Base-by-base conservation (phyloP, 2,888 invertebrate species). In the Hofmannophila pseudospretella region DNA sequence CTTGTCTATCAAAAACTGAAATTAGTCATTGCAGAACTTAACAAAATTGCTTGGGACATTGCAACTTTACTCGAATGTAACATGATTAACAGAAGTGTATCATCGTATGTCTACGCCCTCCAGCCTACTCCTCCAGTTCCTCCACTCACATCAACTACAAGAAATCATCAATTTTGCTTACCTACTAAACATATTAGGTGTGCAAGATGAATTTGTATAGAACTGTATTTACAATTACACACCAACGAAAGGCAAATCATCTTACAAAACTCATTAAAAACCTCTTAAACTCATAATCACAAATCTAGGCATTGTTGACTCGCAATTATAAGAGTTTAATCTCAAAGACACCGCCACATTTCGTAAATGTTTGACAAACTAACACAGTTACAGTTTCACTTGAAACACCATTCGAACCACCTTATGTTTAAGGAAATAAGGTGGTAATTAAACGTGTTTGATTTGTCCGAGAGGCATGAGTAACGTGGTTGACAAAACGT, bases 301-400 rank as follows among this genome's bases (percentile, higher is more conserved):
- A 80, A 81, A 82, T 81, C 82, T 78, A 73, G 65, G 54, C 62
- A 10, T 58, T 73, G 75, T 77, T 77, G 70, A 68, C 75, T 69
- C 54, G 66, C 65, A 73, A 78, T 79, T 77, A 79, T 79, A 58
- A 61, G 62, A 67, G 60, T 70, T 71, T 81, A 79, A 79, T 79
- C 78, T 77, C 75, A 81, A 84, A 84, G 78, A 66, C 55, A 65
- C 80, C 80, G 81, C 70, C 49, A 67, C 64, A 64, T 77, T 76
- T 73, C 73, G 71, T 72, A 75, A 78, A 63, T 70, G 65, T 73
- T 71, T 65, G 65, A 23, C 23, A 67, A 57, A 52, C 56, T 60
- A 42, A 54, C 67, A 62, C 61, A 58, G 45, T 56, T 49, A 45
- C 49, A 46, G 45, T 54, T 45, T 31, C 45, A 42, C 36, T 41